Percentiles rank a stretch among this genome's conserved stretches.
Conservation (phyloP, 2,888 invertebrate species). For the Cantharis rustica region DNA sequence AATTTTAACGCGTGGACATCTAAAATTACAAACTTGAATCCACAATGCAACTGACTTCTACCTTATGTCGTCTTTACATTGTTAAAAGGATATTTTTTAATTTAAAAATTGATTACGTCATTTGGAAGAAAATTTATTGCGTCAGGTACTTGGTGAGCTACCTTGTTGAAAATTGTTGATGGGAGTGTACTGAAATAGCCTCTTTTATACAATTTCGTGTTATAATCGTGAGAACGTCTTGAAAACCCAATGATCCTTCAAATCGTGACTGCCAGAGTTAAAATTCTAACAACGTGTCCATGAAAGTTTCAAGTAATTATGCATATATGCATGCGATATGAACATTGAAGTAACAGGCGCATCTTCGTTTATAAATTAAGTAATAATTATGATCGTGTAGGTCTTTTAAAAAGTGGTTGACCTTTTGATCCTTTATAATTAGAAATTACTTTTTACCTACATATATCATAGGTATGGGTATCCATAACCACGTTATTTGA, state of each 20-base stretch:
- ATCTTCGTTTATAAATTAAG: slow-evolving; percentile 20
- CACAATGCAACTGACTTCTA: neutral
- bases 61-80: slow-evolving; percentile 17
- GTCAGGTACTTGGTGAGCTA: neutral
- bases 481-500: neutral
- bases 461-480: neutral
- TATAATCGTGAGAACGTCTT: slow-evolving; percentile 14
- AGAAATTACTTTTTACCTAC: neutral
- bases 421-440: slow-evolving; percentile 16
- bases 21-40: slow-evolving; percentile 10
- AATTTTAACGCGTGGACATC: slow-evolving; percentile 16
- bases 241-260: slow-evolving; percentile 4
- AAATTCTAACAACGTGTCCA: slow-evolving; percentile 15
- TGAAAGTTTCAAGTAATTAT: slow-evolving; percentile 19
- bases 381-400: slow-evolving; percentile 24
- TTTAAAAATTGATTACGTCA: neutral
- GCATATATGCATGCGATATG: slow-evolving; percentile 18
- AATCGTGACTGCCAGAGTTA: slow-evolving; percentile 22
- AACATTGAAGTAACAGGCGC: neutral
- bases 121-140: neutral
- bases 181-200: neutral
- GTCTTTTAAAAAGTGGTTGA: slow-evolving; percentile 17
- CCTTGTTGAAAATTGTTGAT: neutral
- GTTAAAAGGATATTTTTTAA: neutral
- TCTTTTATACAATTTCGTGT: neutral